phyloP scores from a whole-genome alignment of 2,113 vertebrate species.

The Atractosteus spatula region DNA sequence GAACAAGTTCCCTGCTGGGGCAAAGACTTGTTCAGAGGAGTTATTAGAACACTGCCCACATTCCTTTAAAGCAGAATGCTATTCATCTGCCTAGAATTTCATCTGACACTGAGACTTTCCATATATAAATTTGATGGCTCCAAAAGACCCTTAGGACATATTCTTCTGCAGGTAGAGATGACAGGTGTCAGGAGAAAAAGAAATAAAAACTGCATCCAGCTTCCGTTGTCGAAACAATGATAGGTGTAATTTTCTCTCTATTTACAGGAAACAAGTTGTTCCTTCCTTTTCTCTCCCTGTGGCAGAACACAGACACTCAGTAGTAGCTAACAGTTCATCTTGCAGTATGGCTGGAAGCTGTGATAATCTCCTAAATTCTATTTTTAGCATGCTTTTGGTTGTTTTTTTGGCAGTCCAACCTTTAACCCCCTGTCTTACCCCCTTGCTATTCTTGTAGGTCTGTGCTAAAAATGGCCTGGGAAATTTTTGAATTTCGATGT shows the following conservation, averaged over 20 bases:
- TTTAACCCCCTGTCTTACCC: conserved; percentile 36
- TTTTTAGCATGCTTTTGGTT: conserved; percentile 57
- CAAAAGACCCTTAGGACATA: conserved; percentile 22
- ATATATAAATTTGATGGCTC: conserved; percentile 24
- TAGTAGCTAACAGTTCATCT: conserved; percentile 45
- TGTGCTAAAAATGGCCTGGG: conserved; percentile 72
- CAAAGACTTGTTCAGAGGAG: conserved; percentile 20
- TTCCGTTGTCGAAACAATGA: conserved; percentile 70
- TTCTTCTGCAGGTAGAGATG: conserved; percentile 29
- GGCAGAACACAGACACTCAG: conserved; percentile 60
- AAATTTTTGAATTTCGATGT: conserved; percentile 59
- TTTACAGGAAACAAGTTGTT: conserved; percentile 68
- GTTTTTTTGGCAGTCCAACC: conserved; percentile 35
- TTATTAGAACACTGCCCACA: conserved; percentile 24
- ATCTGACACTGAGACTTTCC: conserved; percentile 13
- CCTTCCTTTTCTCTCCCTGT: conserved; percentile 60
- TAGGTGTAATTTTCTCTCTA: conserved; percentile 63
- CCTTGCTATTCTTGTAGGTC: conserved; percentile 41
- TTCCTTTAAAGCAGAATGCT: conserved; percentile 30
- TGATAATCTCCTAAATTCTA: conserved; percentile 43
- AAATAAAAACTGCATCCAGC: conserved; percentile 30
- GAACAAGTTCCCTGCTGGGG: background rate
- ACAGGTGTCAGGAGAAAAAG: conserved; percentile 48
- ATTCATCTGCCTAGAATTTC: conserved; percentile 15
- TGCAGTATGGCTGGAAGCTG: conserved; percentile 13